Base-by-base conservation (phyloP, 2,113 vertebrate genomes). In the Australoheros scitulus region DNA sequence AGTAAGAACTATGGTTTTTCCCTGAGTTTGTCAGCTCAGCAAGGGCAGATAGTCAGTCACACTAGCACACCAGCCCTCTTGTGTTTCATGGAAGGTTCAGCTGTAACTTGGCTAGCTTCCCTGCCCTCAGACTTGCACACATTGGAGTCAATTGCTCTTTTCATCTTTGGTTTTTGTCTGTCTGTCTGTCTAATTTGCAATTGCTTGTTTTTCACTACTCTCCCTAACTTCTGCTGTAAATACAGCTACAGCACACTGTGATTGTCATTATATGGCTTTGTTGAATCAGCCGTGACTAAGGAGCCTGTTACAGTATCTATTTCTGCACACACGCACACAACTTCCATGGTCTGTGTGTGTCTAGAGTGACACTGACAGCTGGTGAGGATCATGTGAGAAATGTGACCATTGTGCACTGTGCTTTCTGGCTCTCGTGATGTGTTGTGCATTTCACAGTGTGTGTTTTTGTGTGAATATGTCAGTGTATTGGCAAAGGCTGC, bases 311-410 rank as follows among this genome's bases (percentile, higher is more conserved):
- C 87, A 87, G 56, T 89, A 88, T 93, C 89, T 85, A 79, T 86
- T 80, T 79, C 75, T 43, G 36, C 38, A n/a, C 77, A 1, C 74
- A 59, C 43, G 8, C 65, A 82, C 63, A 60, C 81, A 75, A 22
- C 70, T 26, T 82, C 26, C 50, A 70, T 38, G 57, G 72, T 77
- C 65, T 77, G 17, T 74, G 58, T 84, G 88, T 76, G 78, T 92
- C 72, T 76, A 55, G 89, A 94, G 84, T 81, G 84, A 92, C 93
- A 77, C 61, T 82, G 86, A 83, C 93, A 93, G 92, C 91, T 93
- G 93, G 77, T 82, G 81, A 85, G 88, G 90, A 92, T 94, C 92
- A 89, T 90, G 89, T 86, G 88, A 84, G 92, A 93, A 92, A 93
- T 82, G 86, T 91, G 92, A 94, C 90, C 90, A 79, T 63, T 74